phyloP scores from a whole-genome alignment of 2,113 vertebrate species.

The Butorides virescens region DNA sequence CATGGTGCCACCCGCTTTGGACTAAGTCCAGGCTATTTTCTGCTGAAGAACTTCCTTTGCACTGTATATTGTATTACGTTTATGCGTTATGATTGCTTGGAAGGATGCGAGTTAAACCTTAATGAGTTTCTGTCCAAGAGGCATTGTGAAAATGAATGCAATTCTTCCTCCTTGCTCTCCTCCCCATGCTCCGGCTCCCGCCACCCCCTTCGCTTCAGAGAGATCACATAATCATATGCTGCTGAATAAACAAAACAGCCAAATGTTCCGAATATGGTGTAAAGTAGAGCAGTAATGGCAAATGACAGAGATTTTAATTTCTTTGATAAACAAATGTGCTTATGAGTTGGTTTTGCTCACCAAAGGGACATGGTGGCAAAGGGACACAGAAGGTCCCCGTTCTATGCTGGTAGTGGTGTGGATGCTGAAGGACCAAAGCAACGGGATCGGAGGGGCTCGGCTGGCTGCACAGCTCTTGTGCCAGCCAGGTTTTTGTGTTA shows the following conservation, averaged over 20 bases:
- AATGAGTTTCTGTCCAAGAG: slow-evolving; percentile 26
- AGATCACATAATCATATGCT: not conserved
- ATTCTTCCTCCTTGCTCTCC: not conserved
- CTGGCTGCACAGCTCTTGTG: not conserved
- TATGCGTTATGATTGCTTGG: not conserved
- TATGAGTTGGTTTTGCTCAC: not conserved
- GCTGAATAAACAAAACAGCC: slow-evolving; percentile 36
- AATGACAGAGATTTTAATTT: not conserved
- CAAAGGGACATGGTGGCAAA: not conserved
- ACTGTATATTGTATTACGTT: not conserved
- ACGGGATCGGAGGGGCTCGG: not conserved
- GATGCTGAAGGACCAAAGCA: not conserved
- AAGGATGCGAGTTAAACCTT: slow-evolving; percentile 23
- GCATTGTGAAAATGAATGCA: slow-evolving; percentile 1
- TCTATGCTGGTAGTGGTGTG: rapidly evolving
- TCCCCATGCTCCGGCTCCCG: not conserved
- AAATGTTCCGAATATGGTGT: not conserved
- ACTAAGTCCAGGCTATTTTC: not conserved
- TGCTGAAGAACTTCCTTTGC: not conserved
- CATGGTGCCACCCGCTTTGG: rapidly evolving
- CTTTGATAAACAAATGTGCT: not conserved
- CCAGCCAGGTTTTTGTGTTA: not conserved
- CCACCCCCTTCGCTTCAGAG: rapidly evolving
- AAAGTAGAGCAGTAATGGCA: not conserved
- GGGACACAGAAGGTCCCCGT: not conserved